Percentiles rank a stretch among this genome's conserved stretches.
phyloP scores from a whole-genome alignment of 2,113 vertebrate genomes.

The Sphaerodactylus townsendi region DNA sequence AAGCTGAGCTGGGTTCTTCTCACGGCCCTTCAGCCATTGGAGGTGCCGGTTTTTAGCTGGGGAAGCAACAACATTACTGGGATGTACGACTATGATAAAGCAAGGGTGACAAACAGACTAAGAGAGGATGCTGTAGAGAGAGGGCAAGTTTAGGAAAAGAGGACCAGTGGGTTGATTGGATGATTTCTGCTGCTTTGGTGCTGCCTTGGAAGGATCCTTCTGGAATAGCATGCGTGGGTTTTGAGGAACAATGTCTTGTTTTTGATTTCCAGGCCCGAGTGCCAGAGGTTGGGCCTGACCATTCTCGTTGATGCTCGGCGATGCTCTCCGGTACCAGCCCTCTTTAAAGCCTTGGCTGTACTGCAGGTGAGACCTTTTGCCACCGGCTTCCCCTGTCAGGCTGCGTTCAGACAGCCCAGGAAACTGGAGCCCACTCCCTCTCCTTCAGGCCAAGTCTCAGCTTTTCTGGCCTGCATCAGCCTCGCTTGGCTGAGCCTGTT shows the following conservation, averaged over 20 bases:
- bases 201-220: background rate
- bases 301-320: slow-evolving; percentile 83
- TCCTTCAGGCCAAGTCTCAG: background rate
- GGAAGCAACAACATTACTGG: too few relatives aligned
- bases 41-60: too few relatives aligned
- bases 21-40: too few relatives aligned
- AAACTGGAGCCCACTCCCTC: background rate
- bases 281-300: slow-evolving; percentile 76
- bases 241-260: background rate
- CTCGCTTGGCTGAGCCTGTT: background rate
- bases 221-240: background rate
- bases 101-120: too few relatives aligned
- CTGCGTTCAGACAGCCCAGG: background rate
- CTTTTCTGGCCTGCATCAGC: background rate
- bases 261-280: slow-evolving; percentile 74
- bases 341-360: slow-evolving; percentile 75
- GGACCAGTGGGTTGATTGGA: background rate
- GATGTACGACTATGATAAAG: too few relatives aligned
- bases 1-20: too few relatives aligned
- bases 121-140: background rate
- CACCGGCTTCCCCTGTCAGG: background rate
- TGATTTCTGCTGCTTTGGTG: background rate
- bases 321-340: slow-evolving; percentile 73
- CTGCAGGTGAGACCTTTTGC: slow-evolving; percentile 75
- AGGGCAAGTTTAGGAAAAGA: background rate